phyloP scores from a whole-genome alignment of 2,797 vertebrate species.

The Carcharodon carcharias region DNA sequence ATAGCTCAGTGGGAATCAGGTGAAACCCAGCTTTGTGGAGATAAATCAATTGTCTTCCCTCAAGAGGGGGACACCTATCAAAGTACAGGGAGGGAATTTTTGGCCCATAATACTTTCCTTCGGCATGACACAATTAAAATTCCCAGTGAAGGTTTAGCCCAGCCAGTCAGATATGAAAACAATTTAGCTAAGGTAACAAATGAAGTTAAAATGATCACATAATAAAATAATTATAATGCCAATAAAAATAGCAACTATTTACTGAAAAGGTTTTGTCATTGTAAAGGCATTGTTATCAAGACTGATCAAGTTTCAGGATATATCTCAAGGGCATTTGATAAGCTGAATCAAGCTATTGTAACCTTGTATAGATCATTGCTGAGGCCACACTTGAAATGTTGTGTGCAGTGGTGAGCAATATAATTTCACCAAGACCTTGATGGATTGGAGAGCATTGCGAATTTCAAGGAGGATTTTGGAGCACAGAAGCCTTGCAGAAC shows the following conservation, averaged over 20 bases:
- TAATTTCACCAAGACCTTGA: background rate
- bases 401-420: background rate
- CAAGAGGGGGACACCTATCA: background rate
- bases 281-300: background rate
- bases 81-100: background rate
- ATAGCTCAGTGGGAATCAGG: background rate
- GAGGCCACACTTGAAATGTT: conserved; percentile 15
- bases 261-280: background rate
- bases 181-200: background rate
- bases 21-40: background rate
- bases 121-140: background rate
- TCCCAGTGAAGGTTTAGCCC: background rate
- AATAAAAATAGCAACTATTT: background rate
- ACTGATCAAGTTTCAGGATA: background rate
- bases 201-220: background rate
- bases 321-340: background rate
- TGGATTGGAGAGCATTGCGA: background rate
- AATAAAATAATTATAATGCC: background rate
- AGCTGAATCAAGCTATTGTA: background rate
- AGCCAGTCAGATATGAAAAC: background rate
- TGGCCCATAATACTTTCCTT: background rate
- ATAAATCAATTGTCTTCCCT: background rate
- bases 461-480: background rate
- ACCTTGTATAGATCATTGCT: background rate
- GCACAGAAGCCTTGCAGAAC: background rate